Evolutionary conservation across 1,140 invertebrate genomes (phyloP).

Genomic region (Drosophila fuyamai): DNA sequence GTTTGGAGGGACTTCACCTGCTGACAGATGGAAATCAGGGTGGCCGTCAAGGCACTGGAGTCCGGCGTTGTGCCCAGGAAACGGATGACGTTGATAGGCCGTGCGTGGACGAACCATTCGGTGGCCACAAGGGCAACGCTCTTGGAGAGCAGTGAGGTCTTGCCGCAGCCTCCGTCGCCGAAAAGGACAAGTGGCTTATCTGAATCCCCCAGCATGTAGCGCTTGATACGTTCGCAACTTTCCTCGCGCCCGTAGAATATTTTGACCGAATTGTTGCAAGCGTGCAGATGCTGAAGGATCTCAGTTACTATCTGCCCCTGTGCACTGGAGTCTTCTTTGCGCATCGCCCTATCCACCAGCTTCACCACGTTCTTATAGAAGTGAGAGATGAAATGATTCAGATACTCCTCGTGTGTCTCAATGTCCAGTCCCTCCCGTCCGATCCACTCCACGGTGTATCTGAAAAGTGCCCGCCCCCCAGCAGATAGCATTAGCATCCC

Average conservation of each 20-base stretch:
- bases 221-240: constrained; percentile 91
- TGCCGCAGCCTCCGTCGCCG: constrained; percentile 98
- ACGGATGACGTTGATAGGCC: constrained; percentile 94
- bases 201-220: constrained; percentile 94
- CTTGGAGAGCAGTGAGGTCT: constrained; percentile 98
- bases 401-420: constrained; percentile 97
- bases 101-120: constrained; percentile 90
- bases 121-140: constrained; percentile 92
- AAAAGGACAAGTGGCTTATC: constrained; percentile 97
- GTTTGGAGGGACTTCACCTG: constrained; percentile 87
- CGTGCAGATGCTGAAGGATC: constrained; percentile 98
- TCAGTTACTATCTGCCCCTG: constrained; percentile 98
- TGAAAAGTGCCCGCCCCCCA: constrained; percentile 76
- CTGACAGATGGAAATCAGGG: constrained; percentile 97
- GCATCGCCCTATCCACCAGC: constrained; percentile 96
- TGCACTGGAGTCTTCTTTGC: constrained; percentile 96
- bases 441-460: constrained; percentile 98
- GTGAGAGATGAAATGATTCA: constrained; percentile 97
- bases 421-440: constrained; percentile 96
- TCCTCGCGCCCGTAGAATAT: constrained; percentile 98
- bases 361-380: constrained; percentile 98
- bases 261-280: constrained; percentile 97
- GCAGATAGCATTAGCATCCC: constrained; percentile 16
- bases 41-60: constrained; percentile 96
- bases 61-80: constrained; percentile 99